Conservation (phyloP, 2,113 vertebrate genomes). For the Charina bottae region DNA sequence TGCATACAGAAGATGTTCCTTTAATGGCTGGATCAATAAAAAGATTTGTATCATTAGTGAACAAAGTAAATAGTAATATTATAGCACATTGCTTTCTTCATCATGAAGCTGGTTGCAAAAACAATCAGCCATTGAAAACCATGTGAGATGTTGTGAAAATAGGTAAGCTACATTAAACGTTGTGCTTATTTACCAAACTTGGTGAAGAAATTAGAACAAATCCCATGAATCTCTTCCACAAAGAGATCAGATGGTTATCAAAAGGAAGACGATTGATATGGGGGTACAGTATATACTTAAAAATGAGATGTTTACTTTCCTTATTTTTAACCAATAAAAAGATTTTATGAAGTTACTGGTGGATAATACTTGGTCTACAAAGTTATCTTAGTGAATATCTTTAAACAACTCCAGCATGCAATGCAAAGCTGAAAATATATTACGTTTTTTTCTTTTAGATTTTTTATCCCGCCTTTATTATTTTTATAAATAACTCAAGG, state of each 20-base stretch:
- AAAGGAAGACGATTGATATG: neutral
- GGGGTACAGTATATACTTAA: neutral
- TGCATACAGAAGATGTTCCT: neutral
- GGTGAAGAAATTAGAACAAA: neutral
- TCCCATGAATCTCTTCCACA: neutral
- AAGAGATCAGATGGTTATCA: neutral
- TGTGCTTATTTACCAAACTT: neutral
- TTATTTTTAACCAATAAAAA: neutral
- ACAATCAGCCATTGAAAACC: neutral
- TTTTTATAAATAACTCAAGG: too few species aligned
- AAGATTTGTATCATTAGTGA: neutral
- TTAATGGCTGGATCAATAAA: neutral
- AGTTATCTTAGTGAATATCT: neutral
- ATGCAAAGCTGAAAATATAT: neutral
- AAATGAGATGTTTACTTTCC: neutral
- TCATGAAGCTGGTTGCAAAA: neutral
- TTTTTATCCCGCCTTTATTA: too few species aligned
- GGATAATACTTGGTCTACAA: neutral
- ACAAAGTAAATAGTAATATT: neutral
- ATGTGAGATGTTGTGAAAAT: neutral
- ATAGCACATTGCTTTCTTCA: neutral
- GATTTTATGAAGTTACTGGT: neutral
- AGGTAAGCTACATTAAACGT: neutral
- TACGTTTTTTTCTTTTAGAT: neutral
- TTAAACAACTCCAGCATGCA: neutral